Evolutionary conservation across 2,888 invertebrate species (phyloP).

Genomic region (Heliconius cydno): DNA sequence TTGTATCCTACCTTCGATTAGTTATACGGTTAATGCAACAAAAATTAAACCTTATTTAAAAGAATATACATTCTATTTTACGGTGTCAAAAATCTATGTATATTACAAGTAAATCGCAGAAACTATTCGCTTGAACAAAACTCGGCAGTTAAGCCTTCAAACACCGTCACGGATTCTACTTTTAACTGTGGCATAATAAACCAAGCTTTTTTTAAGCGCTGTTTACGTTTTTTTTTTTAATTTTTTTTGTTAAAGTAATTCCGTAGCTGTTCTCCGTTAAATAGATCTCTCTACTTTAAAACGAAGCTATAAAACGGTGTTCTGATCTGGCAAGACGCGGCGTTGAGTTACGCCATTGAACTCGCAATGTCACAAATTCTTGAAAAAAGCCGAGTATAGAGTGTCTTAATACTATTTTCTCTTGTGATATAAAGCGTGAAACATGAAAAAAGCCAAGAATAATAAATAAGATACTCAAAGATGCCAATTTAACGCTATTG

Average conservation of each 20-base stretch:
- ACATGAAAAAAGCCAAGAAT: too few species aligned
- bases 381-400: too few species aligned
- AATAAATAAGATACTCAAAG: not conserved
- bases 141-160: constrained; percentile 54
- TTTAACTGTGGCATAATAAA: not conserved
- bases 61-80: constrained; percentile 29
- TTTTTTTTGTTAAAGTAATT: too few species aligned
- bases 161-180: constrained; percentile 37
- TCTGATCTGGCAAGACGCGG: too few species aligned
- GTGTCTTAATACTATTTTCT: too few species aligned
- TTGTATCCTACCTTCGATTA: constrained; percentile 59
- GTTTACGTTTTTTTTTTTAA: not conserved
- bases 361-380: too few species aligned
- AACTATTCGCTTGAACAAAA: constrained; percentile 53
- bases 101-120: constrained; percentile 47
- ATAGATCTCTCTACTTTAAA: too few species aligned
- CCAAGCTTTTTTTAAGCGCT: constrained; percentile 3
- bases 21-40: constrained; percentile 50
- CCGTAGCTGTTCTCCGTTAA: too few species aligned
- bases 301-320: too few species aligned
- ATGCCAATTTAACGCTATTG: constrained; percentile 12
- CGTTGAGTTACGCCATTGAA: too few species aligned
- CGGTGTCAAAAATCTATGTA: not conserved
- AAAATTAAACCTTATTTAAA: constrained; percentile 39
- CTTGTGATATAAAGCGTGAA: too few species aligned